Evolutionary conservation across 2,797 vertebrate genomes (phyloP), one percentile per base, ranked within the genome.

Genomic region (Pantherophis vulpinus): DNA sequence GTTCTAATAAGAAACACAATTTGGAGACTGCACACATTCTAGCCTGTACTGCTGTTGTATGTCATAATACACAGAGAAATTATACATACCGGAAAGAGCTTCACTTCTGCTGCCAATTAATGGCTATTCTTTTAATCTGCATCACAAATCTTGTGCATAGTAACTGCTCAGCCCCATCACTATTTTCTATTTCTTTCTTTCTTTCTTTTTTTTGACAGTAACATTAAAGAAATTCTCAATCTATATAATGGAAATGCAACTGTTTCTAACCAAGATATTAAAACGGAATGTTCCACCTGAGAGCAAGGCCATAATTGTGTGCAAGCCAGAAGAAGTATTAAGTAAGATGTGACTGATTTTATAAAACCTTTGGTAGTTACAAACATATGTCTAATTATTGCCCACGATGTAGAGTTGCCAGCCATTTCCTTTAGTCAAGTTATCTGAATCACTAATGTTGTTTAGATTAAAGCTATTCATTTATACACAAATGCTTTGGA

Each of bases 401-500:
- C 83, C 90, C 70, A n/a, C 55, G 66, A 9, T 18, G 27, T 42
- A 1, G 12, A 92, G 70, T 14, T 93, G 94, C 89, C 93, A 58
- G 20, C 58, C 32, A 5, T 89, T 93, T 90, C 91, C 94, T 94
- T 95, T 95, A 94, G 66, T 9, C 70, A 61, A 47, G 94, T 95
- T 95, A 88, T 94, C 91, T 86, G 91, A 96, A 92, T 93, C 95
- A 96, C 87, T 60, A 87, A 54, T 87, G 74, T 94, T 95, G 90
- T 96, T 97, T 96, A 96, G 95, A 93, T 92, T 86, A 94, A 91
- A 96, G 95, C 96, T 95, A 94, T 95, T 95, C 95, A 96, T 91
- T 95, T 96, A 96, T 94, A 94, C 96, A 92, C 92, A 95, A 95
- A 96, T 96, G 87, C 95, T 97, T 97, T 88, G 97, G 95, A 97